Percentiles rank a stretch among this genome's conserved stretches.
Conservation (phyloP, 2,888 invertebrate species). For the Stegophylla sp. region DNA sequence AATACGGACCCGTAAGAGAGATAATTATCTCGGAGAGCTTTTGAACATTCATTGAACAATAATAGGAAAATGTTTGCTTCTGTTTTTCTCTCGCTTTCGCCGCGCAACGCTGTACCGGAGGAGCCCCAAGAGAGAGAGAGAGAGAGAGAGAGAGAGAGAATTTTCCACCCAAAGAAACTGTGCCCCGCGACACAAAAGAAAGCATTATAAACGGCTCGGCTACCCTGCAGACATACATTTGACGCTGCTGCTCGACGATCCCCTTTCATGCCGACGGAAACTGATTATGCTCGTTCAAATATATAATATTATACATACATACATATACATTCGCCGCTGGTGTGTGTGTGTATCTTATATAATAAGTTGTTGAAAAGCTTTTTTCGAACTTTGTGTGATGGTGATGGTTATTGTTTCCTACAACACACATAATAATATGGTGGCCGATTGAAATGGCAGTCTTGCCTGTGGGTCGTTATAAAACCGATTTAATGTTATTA, state of each 20-base stretch:
- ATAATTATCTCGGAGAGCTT: constrained; percentile 38
- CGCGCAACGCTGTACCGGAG: not conserved
- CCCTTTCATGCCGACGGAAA: constrained; percentile 40
- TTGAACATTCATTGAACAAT: constrained; percentile 44
- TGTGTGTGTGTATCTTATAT: not conserved
- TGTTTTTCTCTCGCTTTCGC: constrained; percentile 32
- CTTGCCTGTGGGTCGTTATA: not conserved
- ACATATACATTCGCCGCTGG: not conserved
- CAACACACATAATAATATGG: too few species aligned
- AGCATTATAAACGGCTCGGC: constrained; percentile 25
- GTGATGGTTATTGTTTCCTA: not conserved
- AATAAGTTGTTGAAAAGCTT: constrained; percentile 4
- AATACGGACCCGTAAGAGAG: not conserved
- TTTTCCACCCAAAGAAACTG: constrained; percentile 35
- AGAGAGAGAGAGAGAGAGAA: constrained; percentile 11
- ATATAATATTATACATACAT: not conserved
- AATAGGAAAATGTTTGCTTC: constrained; percentile 26
- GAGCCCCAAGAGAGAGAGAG: too few species aligned
- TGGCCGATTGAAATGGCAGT: not conserved
- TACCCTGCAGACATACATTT: constrained; percentile 29
- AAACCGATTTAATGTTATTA: not conserved
- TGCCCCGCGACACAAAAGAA: constrained; percentile 42
- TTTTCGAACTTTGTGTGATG: too few species aligned
- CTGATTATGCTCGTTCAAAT: constrained; percentile 27
- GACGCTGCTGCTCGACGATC: constrained; percentile 25